Base-by-base conservation (phyloP, 2,113 vertebrate species). In the Phrynosoma platyrhinos region DNA sequence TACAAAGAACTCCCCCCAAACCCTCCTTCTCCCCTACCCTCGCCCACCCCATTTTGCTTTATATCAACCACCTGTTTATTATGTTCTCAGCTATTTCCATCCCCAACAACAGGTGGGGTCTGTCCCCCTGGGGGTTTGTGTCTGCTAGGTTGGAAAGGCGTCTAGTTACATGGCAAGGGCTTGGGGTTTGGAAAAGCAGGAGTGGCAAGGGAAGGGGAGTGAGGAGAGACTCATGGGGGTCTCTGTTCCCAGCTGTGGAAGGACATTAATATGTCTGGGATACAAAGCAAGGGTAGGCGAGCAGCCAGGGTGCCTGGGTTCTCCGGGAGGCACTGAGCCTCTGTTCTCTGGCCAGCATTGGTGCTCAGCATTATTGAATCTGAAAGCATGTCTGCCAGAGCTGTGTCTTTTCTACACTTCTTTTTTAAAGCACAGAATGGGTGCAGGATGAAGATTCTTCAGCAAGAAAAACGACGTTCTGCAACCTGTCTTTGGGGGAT, bases 1-100 rank as follows among this genome's bases (percentile, higher is more conserved):
- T 47, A 79, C 16, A 69, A 79, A 76, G 78, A 40, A 32, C 53
- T 69, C 75, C 25, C 58, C 66, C 80, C 53, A 76, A 18, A 27
- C 64, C 64, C 62, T 27, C n/a, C 52, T 16, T 21, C 72, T 30
- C 85, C 71, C 36, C 85, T 20, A 30, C 68, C 30, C 36, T 16
- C 25, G 18, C 64, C 89, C 1, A n/a, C 25, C 74, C n/a, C 64
- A 10, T 62, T 72, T 85, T 75, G 72, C 87, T 88, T 88, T 78
- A 78, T 69, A 88, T 88, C 78, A 25, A 2, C 84, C 88, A 89
- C 88, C 88, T 89, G 88, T 89, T 86, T 77, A 77, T 82, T 86
- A 82, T 86, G 79, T 86, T 82, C 62, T 58, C 71, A 82, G 84
- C 84, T 89, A 89, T 89, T 86, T 89, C 79, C 88, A 89, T 82